Percentiles rank a stretch among this genome's conserved stretches.
Conservation (phyloP, 2,888 invertebrate species). For the Ephialtes manifestator region DNA sequence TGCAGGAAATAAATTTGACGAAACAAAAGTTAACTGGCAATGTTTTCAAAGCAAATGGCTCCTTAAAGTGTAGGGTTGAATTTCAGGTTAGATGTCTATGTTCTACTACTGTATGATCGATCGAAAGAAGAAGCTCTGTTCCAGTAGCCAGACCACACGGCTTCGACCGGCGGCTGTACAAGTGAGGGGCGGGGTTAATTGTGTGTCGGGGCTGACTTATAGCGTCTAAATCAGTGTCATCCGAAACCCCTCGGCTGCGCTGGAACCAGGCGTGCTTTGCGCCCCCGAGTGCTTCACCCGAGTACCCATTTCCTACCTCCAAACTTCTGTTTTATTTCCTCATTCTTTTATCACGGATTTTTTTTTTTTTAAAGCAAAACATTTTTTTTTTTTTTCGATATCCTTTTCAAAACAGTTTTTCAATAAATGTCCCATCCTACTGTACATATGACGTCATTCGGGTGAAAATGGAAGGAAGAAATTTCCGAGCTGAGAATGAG, state of each 20-base stretch:
- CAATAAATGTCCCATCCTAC: background rate
- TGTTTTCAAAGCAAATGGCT: background rate
- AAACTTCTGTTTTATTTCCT: background rate
- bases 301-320: conserved; percentile 63
- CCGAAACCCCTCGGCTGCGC: conserved; percentile 68
- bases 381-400: background rate
- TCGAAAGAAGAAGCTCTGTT: conserved; percentile 32
- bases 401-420: background rate
- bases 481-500: background rate
- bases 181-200: conserved; percentile 78
- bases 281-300: conserved; percentile 49
- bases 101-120: conserved; percentile 25
- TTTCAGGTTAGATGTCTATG: background rate
- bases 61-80: background rate
- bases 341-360: background rate
- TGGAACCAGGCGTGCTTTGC: conserved; percentile 47
- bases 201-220: conserved; percentile 84
- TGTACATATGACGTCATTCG: background rate
- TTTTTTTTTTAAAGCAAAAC: background rate
- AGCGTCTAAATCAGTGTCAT: conserved; percentile 84
- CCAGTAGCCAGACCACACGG: conserved; percentile 37
- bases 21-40: background rate
- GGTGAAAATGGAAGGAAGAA: conserved; percentile 26
- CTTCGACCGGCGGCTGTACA: conserved; percentile 38
- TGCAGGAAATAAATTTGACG: background rate